phyloP scores from a whole-genome alignment of 2,888 invertebrate genomes.

The Drosophila borealis region DNA sequence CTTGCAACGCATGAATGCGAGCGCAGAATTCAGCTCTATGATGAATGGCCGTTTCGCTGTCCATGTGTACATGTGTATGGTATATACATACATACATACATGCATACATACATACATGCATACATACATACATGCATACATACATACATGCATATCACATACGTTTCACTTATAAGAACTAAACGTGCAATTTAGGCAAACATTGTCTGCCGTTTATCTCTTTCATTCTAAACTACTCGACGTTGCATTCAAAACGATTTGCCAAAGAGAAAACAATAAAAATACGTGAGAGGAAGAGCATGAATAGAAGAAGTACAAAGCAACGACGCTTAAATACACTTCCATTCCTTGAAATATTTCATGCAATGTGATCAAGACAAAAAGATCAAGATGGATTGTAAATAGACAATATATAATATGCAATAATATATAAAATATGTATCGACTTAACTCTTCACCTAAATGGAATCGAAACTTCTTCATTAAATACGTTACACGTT shows the following conservation, averaged over 20 bases:
- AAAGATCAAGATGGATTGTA: too few relatives aligned
- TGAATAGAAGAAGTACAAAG: background rate
- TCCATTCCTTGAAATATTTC: background rate
- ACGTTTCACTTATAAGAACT: constrained; percentile 15
- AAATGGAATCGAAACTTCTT: background rate
- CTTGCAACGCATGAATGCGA: constrained; percentile 46
- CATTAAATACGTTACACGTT: background rate
- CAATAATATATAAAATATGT: background rate
- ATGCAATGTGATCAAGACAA: background rate
- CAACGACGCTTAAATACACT: constrained; percentile 7
- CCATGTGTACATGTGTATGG: background rate
- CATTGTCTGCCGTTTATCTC: constrained; percentile 30
- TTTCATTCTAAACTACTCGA: constrained; percentile 33
- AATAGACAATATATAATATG: too few relatives aligned
- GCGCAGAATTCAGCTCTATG: constrained; percentile 17
- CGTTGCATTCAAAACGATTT: constrained; percentile 12
- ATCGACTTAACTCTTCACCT: background rate
- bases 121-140: background rate
- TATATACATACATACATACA: background rate
- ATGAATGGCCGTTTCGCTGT: constrained; percentile 22
- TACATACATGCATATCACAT: background rate
- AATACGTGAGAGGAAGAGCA: constrained; percentile 1
- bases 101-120: background rate
- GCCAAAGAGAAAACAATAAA: constrained; percentile 15
- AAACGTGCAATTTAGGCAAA: constrained; percentile 46